These are phyloP conservation scores for Reinhardtius hippoglossoides DNA, from an alignment of 2,113 vertebrate species.

Conservation along the genomic window DNA sequence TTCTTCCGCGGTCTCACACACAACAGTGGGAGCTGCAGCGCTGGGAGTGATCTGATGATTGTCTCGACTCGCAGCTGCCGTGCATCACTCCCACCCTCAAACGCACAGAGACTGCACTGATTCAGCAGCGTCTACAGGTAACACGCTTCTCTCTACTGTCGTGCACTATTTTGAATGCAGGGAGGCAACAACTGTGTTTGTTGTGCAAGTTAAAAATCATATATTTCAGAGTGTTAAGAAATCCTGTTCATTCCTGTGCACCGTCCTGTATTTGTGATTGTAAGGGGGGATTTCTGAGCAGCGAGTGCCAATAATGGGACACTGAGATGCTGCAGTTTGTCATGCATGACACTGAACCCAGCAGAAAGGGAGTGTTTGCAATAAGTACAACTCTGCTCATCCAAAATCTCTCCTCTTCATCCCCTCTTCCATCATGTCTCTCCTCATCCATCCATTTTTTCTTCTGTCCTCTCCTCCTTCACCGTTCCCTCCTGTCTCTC, in stretches of 20 bases:
- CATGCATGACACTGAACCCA: not conserved
- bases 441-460: not conserved
- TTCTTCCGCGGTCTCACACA: slow-evolving; percentile 6
- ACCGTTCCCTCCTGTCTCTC: not conserved
- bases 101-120: slow-evolving; percentile 14
- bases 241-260: not conserved
- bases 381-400: slow-evolving; percentile 27
- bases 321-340: slow-evolving; percentile 24
- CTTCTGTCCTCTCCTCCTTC: not conserved
- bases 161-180: slow-evolving; percentile 29
- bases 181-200: slow-evolving; percentile 16
- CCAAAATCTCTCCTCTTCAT: not conserved
- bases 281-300: not conserved
- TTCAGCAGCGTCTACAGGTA: slow-evolving; percentile 70
- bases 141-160: slow-evolving; percentile 33
- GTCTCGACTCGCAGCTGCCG: slow-evolving; percentile 36
- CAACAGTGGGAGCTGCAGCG: slow-evolving; percentile 46
- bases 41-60: slow-evolving; percentile 38
- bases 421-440: not conserved
- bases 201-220: not conserved
- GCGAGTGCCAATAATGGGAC: slow-evolving; percentile 14
- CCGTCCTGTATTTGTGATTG: not conserved
- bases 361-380: slow-evolving; percentile 2
- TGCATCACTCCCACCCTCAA: slow-evolving; percentile 9
- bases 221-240: not conserved